Percentiles rank a stretch among this genome's conserved stretches.
phyloP scores from a whole-genome alignment of 92 coral and sea anemone genomes.

The Zoanthus solanderi region DNA sequence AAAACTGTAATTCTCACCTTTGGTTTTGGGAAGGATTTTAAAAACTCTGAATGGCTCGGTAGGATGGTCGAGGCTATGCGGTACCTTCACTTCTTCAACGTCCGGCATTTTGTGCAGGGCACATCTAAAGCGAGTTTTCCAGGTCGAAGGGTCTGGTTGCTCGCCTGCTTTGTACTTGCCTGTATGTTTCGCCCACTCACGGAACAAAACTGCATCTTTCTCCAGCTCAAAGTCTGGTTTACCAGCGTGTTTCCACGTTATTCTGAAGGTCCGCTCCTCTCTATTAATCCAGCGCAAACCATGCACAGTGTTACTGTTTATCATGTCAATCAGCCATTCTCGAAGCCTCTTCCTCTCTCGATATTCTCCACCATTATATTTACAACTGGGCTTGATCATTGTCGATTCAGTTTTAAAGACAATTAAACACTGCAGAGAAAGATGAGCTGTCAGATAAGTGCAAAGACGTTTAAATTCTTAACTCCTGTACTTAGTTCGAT shows the following conservation, averaged over 20 bases:
- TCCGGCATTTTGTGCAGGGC: slow-evolving; percentile 97
- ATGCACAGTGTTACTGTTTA: slow-evolving; percentile 82
- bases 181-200: slow-evolving; percentile 97
- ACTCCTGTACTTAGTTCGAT: not conserved
- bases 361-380: slow-evolving; percentile 12
- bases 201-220: slow-evolving; percentile 89
- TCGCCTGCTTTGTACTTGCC: slow-evolving; percentile 93
- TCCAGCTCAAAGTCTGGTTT: slow-evolving; percentile 96
- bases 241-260: slow-evolving; percentile 98
- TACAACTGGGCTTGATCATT: slow-evolving; percentile 25
- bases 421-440: slow-evolving; percentile 13
- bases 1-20: not conserved
- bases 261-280: slow-evolving; percentile 74
- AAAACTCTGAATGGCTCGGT: slow-evolving; percentile 93
- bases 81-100: slow-evolving; percentile 84
- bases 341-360: slow-evolving; percentile 85
- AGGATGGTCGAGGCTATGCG: slow-evolving; percentile 83
- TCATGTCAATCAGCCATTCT: slow-evolving; percentile 85
- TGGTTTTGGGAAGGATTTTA: slow-evolving; percentile 78
- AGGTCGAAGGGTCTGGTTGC: slow-evolving; percentile 95
- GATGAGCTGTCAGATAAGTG: not conserved
- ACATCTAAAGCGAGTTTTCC: slow-evolving; percentile 97
- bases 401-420: not conserved
- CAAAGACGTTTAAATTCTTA: not conserved
- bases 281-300: slow-evolving; percentile 82